Conservation (phyloP, 2,797 vertebrate genomes). For the Clarias laeviceps region DNA sequence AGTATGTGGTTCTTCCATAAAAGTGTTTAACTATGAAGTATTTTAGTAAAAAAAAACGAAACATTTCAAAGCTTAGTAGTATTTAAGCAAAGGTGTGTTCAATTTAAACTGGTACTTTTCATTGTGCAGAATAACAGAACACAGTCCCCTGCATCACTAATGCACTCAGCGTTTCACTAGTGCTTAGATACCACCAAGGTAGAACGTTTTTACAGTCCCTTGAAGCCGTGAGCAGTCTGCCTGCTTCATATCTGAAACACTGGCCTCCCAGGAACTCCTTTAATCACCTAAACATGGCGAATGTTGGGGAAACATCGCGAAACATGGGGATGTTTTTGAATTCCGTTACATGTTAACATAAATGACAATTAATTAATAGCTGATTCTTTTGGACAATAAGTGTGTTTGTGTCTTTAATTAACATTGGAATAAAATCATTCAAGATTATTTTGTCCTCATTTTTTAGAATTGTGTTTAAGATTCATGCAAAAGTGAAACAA, state of each 20-base stretch:
- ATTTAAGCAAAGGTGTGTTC: not conserved
- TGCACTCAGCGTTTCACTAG: no score
- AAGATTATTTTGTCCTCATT: not conserved
- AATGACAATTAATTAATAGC: not conserved
- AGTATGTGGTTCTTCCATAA: not conserved
- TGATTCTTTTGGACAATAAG: not conserved
- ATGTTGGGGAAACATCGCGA: no score
- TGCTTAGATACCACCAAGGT: no score
- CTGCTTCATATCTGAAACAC: no score
- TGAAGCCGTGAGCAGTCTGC: no score
- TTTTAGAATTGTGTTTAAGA: not conserved
- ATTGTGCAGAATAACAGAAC: no score
- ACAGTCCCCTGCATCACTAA: no score
- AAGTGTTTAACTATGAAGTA: not conserved
- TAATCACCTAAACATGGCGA: no score
- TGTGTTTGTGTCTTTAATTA: not conserved
- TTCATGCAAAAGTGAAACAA: not conserved
- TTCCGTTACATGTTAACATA: not conserved
- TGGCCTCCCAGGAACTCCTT: no score
- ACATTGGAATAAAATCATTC: not conserved
- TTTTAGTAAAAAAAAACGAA: not conserved
- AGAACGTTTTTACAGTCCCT: no score
- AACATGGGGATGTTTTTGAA: not conserved
- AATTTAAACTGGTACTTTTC: no score
- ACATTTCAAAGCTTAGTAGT: not conserved